These are phyloP conservation scores for Bungarus multicinctus DNA, from an alignment of 2,113 vertebrate genomes.

Conservation along the genomic window DNA sequence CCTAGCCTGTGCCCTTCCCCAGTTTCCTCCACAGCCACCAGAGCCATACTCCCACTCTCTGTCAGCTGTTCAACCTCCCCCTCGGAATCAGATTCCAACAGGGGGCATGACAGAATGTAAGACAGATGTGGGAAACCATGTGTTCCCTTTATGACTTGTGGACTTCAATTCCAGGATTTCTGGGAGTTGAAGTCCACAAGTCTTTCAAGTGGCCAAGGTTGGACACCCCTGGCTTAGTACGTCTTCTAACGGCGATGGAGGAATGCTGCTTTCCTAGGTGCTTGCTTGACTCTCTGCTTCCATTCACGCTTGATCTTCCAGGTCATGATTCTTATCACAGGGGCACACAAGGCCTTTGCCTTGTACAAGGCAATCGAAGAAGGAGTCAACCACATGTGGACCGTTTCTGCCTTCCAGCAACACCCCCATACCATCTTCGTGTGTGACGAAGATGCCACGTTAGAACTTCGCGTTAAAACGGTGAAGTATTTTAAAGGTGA, in stretches of 20 bases:
- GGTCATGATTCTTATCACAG: slow-evolving; percentile 87
- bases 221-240: neutral
- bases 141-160: too few relatives aligned
- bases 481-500: slow-evolving; percentile 87
- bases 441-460: slow-evolving; percentile 82
- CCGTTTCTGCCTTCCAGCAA: slow-evolving; percentile 84
- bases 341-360: slow-evolving; percentile 83
- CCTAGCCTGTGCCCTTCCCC: too few relatives aligned
- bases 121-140: too few relatives aligned
- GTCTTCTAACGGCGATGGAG: neutral
- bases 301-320: slow-evolving; percentile 46
- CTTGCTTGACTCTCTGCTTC: neutral
- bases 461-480: slow-evolving; percentile 83
- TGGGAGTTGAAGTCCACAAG: neutral
- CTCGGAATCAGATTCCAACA: too few relatives aligned
- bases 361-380: slow-evolving; percentile 84
- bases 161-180: too few relatives aligned
- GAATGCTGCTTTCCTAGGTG: neutral
- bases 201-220: neutral
- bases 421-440: slow-evolving; percentile 81
- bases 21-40: too few relatives aligned
- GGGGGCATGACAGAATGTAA: too few relatives aligned
- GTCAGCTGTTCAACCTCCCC: too few relatives aligned
- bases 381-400: slow-evolving; percentile 84
- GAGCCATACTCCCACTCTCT: too few relatives aligned